Evolutionary conservation across 2,888 invertebrate species (phyloP), one percentile per base, ranked within the genome.

Genomic region (Melanargia galathea): DNA sequence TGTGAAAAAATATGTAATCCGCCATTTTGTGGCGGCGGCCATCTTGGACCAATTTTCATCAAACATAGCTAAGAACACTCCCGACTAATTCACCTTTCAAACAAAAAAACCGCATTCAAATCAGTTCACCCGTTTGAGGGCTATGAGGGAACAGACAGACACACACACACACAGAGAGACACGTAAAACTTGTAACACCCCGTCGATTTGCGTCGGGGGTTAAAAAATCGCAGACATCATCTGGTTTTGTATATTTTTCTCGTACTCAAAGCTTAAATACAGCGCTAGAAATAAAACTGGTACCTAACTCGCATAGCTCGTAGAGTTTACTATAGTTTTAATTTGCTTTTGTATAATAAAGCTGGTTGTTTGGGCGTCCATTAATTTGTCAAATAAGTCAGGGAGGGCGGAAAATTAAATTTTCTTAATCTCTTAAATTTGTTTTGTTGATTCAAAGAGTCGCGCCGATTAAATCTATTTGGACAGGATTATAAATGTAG

Each of bases 361-460:
- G 33, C 46, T 57, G 52, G 55, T 59, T 52, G 43, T 20, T 20
- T 24, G 20, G 43, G 75, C 70, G 65, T 62, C 68, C 69, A 71
- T 73, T 75, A 79, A 80, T 80, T 80, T 76, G 75, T 77, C 73
- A 70, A 70, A 73, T 73, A 75, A 76, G 71, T 72, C 72, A 62
- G 70, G 71, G 77, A 72, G 75, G 73, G 74, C 73, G 72, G 70
- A 65, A 79, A 82, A 84, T 83, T 80, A 73, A 80, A 82, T 84
- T 83, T 81, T 74, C 79, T 74, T 83, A 83, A 84, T 83, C 79
- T 73, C 68, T 69, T 72, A 73, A 79, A 79, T 80, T 79, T 80
- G 77, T 80, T 78, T 75, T 70, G 74, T 74, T 70, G 75, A 72
- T 73, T 76, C 73, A 63, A 71, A 70, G 68, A 76, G 75, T 74